Base-by-base conservation (phyloP, 2,888 invertebrate species). In the Malthinus seriepunctatus region DNA sequence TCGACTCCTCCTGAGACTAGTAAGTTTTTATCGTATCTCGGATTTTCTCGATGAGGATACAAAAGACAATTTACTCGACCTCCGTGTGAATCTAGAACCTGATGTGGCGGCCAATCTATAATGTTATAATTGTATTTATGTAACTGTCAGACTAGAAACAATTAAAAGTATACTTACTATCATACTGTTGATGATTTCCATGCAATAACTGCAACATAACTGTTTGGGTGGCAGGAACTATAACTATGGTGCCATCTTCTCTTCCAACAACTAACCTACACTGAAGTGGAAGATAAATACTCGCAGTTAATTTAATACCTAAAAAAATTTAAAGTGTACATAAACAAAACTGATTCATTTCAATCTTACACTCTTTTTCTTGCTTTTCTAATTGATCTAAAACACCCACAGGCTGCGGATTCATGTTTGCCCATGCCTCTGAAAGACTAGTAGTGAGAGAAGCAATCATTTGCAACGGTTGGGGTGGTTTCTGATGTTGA, bases 1-100 rank as follows among this genome's bases (percentile, higher is more conserved):
- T 99, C 99, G 8, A 96, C 93, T 0, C 97, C 97, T 1, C 99
- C 99, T 0, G 96, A 97, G 0, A 98, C 88, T n/a, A 96, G 80
- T 75, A 93, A 90, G 0, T 90, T 83, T 65, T 90, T 88, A 75
- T 95, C 95, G 75, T 95, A 97, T 75, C 96, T 88, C 2, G 86
- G 83, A 72, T 93, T 91, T 6, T 95, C 90, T 69, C 96, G 91
- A 69, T 96, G 91, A 0, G 99, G 98, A 74, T 98, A 99, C 1
- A 98, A 80, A 1, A 99, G 82, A 73, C 96, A 96, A 76, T 96
- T 98, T 0, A 98, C 97, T 42, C 94, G 84, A 0, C 97, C 97
- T 44, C 90, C 90, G 78, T 99, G 98, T 0, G 97, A 97, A 0
- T 89, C 80, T 0, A 96, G 80, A 34, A 95, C 81, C 77, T 95